A percentile compares a stretch with the other conserved stretches of the same genome.
Conservation (phyloP, 1,140 invertebrate species). For the Drosophila lowei region DNA sequence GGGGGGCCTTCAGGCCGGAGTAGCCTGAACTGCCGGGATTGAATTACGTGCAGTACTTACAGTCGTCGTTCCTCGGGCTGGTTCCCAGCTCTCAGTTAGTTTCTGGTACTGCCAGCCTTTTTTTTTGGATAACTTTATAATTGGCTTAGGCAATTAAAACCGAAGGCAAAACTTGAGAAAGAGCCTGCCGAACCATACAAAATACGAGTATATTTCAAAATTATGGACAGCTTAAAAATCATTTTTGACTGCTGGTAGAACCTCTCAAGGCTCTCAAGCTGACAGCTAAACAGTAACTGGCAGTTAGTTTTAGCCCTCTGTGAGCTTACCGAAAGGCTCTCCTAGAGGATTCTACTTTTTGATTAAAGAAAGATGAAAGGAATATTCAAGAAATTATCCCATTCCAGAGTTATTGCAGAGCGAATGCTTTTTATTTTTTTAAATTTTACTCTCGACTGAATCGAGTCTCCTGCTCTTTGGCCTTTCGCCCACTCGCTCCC, state of each 20-base stretch:
- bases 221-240: background rate
- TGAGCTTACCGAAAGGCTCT: too few relatives aligned
- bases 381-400: background rate
- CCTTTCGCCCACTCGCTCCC: background rate
- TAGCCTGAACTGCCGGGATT: slow-evolving; percentile 57
- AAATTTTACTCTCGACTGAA: slow-evolving; percentile 1
- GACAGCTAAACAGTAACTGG: too few relatives aligned
- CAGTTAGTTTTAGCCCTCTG: too few relatives aligned
- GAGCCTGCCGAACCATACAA: too few relatives aligned
- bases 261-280: too few relatives aligned
- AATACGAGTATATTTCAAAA: background rate
- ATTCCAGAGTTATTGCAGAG: background rate
- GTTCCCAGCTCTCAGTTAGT: slow-evolving; percentile 49
- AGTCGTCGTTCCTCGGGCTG: slow-evolving; percentile 29
- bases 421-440: background rate
- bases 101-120: slow-evolving; percentile 5
- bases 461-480: background rate
- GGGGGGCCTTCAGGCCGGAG: background rate
- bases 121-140: slow-evolving; percentile 58
- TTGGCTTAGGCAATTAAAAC: slow-evolving; percentile 66
- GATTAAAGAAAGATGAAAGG: too few relatives aligned
- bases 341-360: too few relatives aligned
- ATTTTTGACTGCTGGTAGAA: background rate
- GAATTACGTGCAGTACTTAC: slow-evolving; percentile 64
- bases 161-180: background rate